Percentiles rank a stretch among this genome's conserved stretches.
phyloP scores from a whole-genome alignment of 2,888 invertebrate species.

The Synanthedon myopaeformis region DNA sequence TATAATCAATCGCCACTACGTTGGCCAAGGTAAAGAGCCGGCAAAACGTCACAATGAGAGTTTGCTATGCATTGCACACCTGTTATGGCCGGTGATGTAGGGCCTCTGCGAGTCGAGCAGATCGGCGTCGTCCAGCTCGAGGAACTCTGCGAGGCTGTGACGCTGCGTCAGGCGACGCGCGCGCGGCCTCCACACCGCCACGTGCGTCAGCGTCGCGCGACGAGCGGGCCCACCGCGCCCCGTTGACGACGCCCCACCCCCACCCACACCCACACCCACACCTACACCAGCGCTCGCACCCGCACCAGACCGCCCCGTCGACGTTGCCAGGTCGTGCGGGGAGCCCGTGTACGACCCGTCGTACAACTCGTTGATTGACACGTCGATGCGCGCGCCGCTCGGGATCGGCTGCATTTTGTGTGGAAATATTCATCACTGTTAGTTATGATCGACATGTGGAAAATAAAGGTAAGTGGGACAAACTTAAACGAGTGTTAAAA shows the following conservation, averaged over 20 bases:
- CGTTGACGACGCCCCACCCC: constrained; percentile 77
- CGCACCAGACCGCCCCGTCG: constrained; percentile 77
- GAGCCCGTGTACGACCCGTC: constrained; percentile 96
- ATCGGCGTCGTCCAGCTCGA: constrained; percentile 88
- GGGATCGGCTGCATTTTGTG: constrained; percentile 70
- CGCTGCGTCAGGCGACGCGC: constrained; percentile 66
- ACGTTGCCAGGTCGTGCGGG: constrained; percentile 88
- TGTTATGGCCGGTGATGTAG: constrained; percentile 89
- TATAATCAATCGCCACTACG: too few relatives aligned
- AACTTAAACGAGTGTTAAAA: too few relatives aligned
- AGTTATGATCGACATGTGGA: constrained; percentile 4
- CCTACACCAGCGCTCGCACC: constrained; percentile 59
- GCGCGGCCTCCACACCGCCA: constrained; percentile 80
- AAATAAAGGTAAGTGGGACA: neutral
- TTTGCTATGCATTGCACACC: constrained; percentile 48
- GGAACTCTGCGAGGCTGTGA: constrained; percentile 87
- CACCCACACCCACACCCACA: constrained; percentile 71
- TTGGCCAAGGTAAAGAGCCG: too few relatives aligned
- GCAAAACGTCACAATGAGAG: too few relatives aligned
- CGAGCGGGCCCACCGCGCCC: constrained; percentile 83
- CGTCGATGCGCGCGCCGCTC: constrained; percentile 90
- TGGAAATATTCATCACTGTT: neutral
- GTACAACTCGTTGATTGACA: constrained; percentile 93
- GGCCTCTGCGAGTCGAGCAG: constrained; percentile 82
- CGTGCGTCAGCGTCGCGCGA: constrained; percentile 81